These are phyloP conservation scores for Spodoptera littoralis DNA, from an alignment of 2,888 invertebrate genomes.

Conservation along the genomic window DNA sequence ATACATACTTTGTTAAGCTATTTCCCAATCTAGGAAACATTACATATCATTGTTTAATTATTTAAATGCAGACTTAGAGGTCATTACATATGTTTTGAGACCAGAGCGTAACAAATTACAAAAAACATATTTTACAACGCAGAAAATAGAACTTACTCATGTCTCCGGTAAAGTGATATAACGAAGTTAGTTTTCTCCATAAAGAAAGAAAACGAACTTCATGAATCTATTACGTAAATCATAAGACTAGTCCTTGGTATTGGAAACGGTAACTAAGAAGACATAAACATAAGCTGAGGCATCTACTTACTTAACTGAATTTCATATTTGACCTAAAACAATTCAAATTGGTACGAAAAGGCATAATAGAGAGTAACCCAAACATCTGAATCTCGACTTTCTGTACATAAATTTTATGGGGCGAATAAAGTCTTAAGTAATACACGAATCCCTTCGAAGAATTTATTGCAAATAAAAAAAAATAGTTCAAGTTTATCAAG, in stretches of 20 bases:
- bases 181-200: constrained; percentile 3
- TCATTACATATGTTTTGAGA: not conserved
- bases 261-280: too few species aligned
- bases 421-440: constrained; percentile 46
- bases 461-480: constrained; percentile 50
- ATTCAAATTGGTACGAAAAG: constrained; percentile 30
- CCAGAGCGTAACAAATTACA: not conserved
- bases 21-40: too few species aligned
- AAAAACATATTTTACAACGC: not conserved
- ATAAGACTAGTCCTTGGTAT: too few species aligned
- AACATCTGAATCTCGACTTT: constrained; percentile 43
- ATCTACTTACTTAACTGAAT: constrained; percentile 1
- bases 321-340: constrained; percentile 15
- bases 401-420: constrained; percentile 49
- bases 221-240: too few species aligned
- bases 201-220: too few species aligned
- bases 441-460: constrained; percentile 48
- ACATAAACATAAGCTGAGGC: too few species aligned
- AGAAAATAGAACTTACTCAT: not conserved
- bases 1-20: too few species aligned
- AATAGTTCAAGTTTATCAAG: constrained; percentile 30
- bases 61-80: constrained; percentile 1
- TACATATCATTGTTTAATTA: too few species aligned
- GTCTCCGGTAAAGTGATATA: not conserved
- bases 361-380: constrained; percentile 22